A percentile compares a stretch with the other conserved stretches of the same genome.
phyloP scores from a whole-genome alignment of 2,113 vertebrate genomes.

The Sceloporus undulatus region DNA sequence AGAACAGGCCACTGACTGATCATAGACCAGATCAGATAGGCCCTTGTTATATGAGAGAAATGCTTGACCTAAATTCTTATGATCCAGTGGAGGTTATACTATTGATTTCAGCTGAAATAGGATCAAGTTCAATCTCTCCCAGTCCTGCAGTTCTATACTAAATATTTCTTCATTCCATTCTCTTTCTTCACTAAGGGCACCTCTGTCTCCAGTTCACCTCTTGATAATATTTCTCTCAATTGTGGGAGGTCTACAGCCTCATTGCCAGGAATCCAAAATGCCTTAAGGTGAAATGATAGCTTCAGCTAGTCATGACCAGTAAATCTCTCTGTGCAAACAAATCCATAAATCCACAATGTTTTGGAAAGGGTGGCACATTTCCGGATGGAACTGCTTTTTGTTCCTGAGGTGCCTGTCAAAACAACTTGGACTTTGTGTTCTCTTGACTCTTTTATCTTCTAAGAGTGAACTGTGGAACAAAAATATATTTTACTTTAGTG shows the following conservation, averaged over 20 bases:
- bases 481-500: conserved; percentile 65
- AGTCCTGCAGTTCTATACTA: background rate
- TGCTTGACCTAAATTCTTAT: background rate
- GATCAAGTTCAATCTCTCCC: background rate
- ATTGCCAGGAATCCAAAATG: background rate
- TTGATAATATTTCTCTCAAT: conserved; percentile 42
- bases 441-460: conserved; percentile 66
- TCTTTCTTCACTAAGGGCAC: background rate
- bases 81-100: background rate
- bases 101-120: conserved; percentile 15
- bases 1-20: background rate
- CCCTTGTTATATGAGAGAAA: background rate
- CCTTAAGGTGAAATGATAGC: conserved; percentile 56
- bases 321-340: conserved; percentile 63
- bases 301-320: conserved; percentile 62
- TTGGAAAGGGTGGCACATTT: conserved; percentile 57
- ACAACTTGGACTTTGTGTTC: conserved; percentile 51
- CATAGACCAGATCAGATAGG: background rate
- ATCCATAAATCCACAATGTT: conserved; percentile 45
- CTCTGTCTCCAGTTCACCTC: background rate
- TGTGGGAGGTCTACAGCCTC: conserved; percentile 48
- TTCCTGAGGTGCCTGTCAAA: conserved; percentile 59
- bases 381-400: conserved; percentile 54
- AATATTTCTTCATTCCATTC: conserved; percentile 1
- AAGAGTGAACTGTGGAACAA: conserved; percentile 56